These are phyloP conservation scores for Helobdella robusta DNA, from an alignment of 2,888 invertebrate species.

Conservation along the genomic window DNA sequence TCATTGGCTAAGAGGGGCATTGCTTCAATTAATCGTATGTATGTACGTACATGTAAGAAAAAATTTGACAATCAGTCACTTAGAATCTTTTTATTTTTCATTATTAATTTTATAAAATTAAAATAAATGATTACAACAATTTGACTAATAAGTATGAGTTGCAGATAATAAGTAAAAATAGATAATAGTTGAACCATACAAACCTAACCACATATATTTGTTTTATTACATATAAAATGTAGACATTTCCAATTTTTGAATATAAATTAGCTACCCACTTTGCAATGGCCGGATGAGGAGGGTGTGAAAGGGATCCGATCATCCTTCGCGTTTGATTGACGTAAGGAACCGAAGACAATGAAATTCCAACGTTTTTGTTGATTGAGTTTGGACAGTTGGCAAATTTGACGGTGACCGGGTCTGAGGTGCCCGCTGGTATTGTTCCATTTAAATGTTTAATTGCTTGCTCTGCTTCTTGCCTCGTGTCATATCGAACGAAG, in stretches of 20 bases:
- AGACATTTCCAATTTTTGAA: too few species aligned
- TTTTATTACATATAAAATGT: too few species aligned
- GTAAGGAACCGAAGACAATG: constrained; percentile 16
- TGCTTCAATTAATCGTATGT: not conserved
- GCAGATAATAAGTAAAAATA: too few species aligned
- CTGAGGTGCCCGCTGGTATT: constrained; percentile 73
- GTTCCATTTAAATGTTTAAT: constrained; percentile 81
- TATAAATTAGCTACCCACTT: too few species aligned
- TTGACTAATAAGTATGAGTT: too few species aligned
- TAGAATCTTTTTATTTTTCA: not conserved
- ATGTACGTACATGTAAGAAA: not conserved
- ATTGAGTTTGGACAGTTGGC: constrained; percentile 67
- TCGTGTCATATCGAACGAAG: constrained; percentile 82
- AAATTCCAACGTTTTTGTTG: constrained; percentile 7
- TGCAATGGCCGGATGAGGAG: constrained; percentile 14
- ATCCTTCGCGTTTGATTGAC: not conserved
- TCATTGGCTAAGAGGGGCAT: not conserved
- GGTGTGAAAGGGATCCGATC: constrained; percentile 16
- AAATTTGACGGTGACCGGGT: constrained; percentile 87
- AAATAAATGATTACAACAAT: too few species aligned
- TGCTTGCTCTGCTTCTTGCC: constrained; percentile 77
- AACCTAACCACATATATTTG: too few species aligned
- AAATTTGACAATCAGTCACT: not conserved
- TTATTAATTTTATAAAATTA: too few species aligned
- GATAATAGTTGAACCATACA: too few species aligned